Conservation (phyloP, 2,797 vertebrate species). For the Austrolebias charrua region DNA sequence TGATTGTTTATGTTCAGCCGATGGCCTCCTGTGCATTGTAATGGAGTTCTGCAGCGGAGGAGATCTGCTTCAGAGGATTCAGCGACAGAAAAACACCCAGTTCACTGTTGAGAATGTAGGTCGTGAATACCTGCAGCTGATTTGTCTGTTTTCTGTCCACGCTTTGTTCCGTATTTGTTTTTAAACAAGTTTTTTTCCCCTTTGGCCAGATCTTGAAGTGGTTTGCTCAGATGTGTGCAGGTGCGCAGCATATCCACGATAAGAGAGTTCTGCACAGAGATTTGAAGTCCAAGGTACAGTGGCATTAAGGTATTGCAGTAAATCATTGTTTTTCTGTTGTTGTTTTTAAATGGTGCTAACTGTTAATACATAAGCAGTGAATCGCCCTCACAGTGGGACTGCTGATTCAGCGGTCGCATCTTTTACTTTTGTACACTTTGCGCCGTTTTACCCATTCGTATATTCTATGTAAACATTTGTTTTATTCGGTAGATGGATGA, state of each 20-base stretch:
- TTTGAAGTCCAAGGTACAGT: constrained; percentile 90
- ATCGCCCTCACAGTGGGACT: no score
- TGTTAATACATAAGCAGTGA: no score
- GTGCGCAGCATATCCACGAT: constrained; percentile 87
- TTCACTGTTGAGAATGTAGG: constrained; percentile 85
- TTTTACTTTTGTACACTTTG: no score
- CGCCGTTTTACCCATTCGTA: no score
- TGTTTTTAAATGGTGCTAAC: no score
- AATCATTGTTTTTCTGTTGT: no score
- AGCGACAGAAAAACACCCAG: constrained; percentile 80
- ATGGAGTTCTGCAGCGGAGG: constrained; percentile 93
- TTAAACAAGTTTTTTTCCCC: not conserved
- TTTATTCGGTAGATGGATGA: no score
- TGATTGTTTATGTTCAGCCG: constrained; percentile 74
- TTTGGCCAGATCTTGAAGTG: constrained; percentile 87
- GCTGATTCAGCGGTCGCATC: no score
- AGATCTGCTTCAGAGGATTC: constrained; percentile 89
- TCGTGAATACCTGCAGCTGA: not conserved
- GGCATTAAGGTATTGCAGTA: no score
- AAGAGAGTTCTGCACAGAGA: constrained; percentile 89
- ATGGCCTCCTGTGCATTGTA: constrained; percentile 86
- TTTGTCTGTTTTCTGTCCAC: not conserved
- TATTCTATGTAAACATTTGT: no score
- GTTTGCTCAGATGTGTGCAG: constrained; percentile 91
- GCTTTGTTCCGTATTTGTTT: not conserved